Conservation (phyloP, 2,888 invertebrate genomes). For the Drosophila kambysellisi region DNA sequence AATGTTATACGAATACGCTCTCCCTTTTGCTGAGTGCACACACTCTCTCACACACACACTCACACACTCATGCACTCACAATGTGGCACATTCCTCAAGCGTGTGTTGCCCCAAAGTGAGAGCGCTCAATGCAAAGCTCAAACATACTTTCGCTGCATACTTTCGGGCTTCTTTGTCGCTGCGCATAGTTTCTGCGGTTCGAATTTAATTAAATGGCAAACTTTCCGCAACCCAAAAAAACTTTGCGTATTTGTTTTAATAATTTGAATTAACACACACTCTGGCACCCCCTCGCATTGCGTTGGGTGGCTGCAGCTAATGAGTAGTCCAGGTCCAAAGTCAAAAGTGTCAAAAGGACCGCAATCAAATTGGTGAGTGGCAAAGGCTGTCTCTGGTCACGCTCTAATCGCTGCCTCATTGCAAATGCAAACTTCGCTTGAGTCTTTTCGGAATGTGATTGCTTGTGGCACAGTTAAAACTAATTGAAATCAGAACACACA, state of each 20-base stretch:
- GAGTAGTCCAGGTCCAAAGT: background rate
- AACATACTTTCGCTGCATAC: conserved; percentile 40
- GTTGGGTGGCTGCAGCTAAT: conserved; percentile 40
- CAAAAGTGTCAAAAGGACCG: conserved; percentile 60
- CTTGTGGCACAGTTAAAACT: conserved; percentile 57
- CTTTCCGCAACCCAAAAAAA: conserved; percentile 14
- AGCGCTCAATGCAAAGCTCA: conserved; percentile 16
- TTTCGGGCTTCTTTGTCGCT: conserved; percentile 35
- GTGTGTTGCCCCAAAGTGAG: conserved; percentile 11
- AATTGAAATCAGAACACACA: conserved; percentile 59
- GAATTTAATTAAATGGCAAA: conserved; percentile 59
- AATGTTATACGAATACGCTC: background rate
- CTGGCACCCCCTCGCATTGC: conserved; percentile 8
- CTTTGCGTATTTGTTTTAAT: conserved; percentile 53
- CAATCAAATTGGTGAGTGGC: conserved; percentile 59
- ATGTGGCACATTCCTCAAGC: conserved; percentile 8
- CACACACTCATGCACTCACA: conserved; percentile 7
- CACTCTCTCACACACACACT: conserved; percentile 2
- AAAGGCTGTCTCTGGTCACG: conserved; percentile 4
- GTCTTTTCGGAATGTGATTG: conserved; percentile 56
- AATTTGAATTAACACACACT: conserved; percentile 55
- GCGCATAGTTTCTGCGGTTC: conserved; percentile 26
- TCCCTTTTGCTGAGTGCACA: background rate
- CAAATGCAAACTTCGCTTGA: conserved; percentile 66
- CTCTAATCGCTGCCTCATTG: conserved; percentile 61